These are phyloP conservation scores for Drosophila recens DNA, from an alignment of 2,888 invertebrate genomes.

Conservation along the genomic window DNA sequence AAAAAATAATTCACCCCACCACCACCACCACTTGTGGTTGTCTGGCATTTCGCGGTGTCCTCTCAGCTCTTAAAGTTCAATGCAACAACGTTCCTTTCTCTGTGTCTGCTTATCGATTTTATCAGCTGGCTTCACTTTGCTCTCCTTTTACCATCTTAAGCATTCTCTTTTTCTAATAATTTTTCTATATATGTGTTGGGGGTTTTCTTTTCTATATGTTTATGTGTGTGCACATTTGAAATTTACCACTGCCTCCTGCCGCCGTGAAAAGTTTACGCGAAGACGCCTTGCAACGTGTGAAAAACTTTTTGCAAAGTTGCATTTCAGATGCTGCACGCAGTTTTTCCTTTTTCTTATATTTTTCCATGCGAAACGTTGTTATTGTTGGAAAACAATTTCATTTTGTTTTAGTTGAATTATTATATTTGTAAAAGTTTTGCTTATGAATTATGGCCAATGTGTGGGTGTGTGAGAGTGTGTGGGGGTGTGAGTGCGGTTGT, in stretches of 20 bases:
- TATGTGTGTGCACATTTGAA: constrained; percentile 43
- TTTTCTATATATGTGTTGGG: constrained; percentile 3
- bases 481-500: background rate
- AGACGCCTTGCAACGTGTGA: constrained; percentile 48
- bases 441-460: constrained; percentile 72
- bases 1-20: background rate
- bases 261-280: constrained; percentile 36
- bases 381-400: constrained; percentile 42
- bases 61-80: constrained; percentile 16
- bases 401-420: constrained; percentile 77
- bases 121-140: constrained; percentile 37
- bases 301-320: constrained; percentile 55
- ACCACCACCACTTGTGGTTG: background rate
- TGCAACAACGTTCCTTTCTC: background rate
- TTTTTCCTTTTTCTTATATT: constrained; percentile 29
- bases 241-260: constrained; percentile 32
- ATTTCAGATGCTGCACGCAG: constrained; percentile 64
- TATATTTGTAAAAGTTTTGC: constrained; percentile 77
- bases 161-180: constrained; percentile 12
- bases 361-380: constrained; percentile 11
- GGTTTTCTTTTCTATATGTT: constrained; percentile 24
- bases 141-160: background rate
- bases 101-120: constrained; percentile 57
- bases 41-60: constrained; percentile 1
- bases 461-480: constrained; percentile 3